A percentile compares a stretch with the other conserved stretches of the same genome.
Evolutionary conservation across 2,797 vertebrate species (phyloP).

Genomic region (Anomalospiza imberbis): DNA sequence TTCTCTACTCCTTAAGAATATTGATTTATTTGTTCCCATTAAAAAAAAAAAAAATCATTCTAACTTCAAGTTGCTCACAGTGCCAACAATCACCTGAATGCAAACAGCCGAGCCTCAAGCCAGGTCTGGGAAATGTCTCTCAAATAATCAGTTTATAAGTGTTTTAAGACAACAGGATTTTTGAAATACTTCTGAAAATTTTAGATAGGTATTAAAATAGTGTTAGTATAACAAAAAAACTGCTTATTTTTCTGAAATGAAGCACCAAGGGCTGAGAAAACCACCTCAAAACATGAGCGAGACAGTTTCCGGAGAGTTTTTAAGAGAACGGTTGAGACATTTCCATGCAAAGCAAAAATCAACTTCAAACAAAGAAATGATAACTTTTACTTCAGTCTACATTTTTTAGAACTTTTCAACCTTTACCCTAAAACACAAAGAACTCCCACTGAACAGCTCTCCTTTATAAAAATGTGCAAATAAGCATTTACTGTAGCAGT

Average conservation of each 20-base stretch:
- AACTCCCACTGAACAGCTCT: not conserved
- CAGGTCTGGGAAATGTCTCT: not conserved
- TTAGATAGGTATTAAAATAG: not conserved
- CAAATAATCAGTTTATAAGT: not conserved
- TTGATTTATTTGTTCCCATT: not conserved
- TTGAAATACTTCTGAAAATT: not conserved
- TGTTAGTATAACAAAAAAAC: not conserved
- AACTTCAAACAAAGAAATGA: not conserved
- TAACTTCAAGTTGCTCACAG: not conserved
- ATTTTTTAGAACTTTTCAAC: not conserved
- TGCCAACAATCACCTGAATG: not conserved
- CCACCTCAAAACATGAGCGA: accelerated
- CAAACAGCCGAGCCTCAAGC: not conserved
- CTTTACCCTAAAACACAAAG: not conserved
- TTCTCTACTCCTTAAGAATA: not conserved
- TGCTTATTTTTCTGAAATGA: not conserved
- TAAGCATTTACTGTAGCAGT: not conserved
- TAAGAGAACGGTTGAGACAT: not conserved
- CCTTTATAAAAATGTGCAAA: not conserved
- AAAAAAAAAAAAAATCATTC: not conserved
- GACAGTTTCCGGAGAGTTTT: not conserved
- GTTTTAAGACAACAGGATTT: not conserved
- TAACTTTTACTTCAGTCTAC: not conserved
- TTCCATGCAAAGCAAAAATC: not conserved
- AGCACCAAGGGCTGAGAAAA: not conserved